A percentile compares a stretch with the other conserved stretches of the same genome.
Evolutionary conservation across 2,113 vertebrate species (phyloP).

Genomic region (Sitta europaea): DNA sequence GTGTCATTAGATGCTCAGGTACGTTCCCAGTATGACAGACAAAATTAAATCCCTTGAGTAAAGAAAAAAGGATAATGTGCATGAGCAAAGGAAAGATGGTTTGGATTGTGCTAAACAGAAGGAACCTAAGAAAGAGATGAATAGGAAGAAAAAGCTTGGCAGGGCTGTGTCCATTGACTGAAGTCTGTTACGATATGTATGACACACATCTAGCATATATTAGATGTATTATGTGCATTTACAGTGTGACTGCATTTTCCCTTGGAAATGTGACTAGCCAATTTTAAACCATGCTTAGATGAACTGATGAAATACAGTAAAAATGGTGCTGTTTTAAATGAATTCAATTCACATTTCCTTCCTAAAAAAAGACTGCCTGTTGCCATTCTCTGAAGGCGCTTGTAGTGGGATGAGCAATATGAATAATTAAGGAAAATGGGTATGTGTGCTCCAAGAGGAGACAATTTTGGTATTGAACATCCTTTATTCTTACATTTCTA

Average conservation of each 20-base stretch:
- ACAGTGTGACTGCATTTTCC: neutral
- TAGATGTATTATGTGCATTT: neutral
- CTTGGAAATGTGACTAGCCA: neutral
- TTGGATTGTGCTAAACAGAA: neutral
- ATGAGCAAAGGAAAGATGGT: neutral
- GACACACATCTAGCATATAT: neutral
- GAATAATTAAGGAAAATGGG: conserved; percentile 49
- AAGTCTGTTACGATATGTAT: neutral
- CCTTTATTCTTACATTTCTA: conserved; percentile 56
- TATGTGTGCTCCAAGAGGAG: conserved; percentile 51
- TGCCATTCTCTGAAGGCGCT: conserved; percentile 40
- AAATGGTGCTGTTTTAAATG: conserved; percentile 24
- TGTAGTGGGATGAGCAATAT: conserved; percentile 33
- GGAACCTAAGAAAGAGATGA: neutral
- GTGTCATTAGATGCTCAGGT: neutral
- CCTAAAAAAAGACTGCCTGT: conserved; percentile 21
- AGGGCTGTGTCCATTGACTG: neutral
- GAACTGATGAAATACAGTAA: conserved; percentile 4
- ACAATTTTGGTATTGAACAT: conserved; percentile 56
- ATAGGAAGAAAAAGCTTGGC: neutral
- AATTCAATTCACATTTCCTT: conserved; percentile 4
- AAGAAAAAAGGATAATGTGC: neutral
- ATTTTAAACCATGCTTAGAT: conserved; percentile 3
- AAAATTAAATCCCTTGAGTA: neutral
- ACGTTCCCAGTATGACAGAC: neutral